These are phyloP conservation scores for Pygoscelis antarcticus DNA, from an alignment of 2,113 vertebrate genomes.

Conservation along the genomic window DNA sequence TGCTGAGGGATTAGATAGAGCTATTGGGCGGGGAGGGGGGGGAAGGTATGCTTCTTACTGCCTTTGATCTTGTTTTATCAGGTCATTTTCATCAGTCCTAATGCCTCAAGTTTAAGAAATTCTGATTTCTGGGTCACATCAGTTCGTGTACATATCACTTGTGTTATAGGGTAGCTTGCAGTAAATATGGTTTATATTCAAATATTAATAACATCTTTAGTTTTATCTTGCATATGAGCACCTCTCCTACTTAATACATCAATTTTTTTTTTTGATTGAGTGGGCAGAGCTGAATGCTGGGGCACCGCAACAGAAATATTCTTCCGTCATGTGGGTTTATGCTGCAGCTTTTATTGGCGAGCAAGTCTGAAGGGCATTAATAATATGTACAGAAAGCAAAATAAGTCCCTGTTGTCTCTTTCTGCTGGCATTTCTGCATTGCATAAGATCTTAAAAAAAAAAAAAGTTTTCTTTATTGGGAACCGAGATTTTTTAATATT, in stretches of 20 bases:
- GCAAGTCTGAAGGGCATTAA: background rate
- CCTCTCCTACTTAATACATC: background rate
- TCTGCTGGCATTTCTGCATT: background rate
- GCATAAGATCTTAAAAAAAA: background rate
- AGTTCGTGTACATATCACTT: background rate
- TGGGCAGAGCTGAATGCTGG: background rate
- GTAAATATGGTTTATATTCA: background rate
- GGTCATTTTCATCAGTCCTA: background rate
- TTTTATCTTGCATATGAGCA: background rate
- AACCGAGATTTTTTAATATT: background rate
- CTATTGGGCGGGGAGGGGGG: background rate
- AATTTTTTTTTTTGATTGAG: background rate
- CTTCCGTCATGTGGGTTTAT: background rate
- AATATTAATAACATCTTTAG: background rate
- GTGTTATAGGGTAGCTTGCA: background rate
- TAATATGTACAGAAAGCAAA: background rate
- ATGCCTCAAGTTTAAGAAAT: background rate
- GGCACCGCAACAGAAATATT: background rate
- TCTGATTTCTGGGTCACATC: background rate
- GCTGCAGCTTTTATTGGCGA: background rate
- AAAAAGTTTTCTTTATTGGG: background rate
- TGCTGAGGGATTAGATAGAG: slow-evolving; percentile 35
- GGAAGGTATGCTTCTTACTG: background rate
- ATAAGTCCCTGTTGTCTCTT: background rate
- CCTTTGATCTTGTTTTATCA: slow-evolving; percentile 23